Evolutionary conservation across 2,113 vertebrate genomes (phyloP).

Genomic region (Tor tambroides): DNA sequence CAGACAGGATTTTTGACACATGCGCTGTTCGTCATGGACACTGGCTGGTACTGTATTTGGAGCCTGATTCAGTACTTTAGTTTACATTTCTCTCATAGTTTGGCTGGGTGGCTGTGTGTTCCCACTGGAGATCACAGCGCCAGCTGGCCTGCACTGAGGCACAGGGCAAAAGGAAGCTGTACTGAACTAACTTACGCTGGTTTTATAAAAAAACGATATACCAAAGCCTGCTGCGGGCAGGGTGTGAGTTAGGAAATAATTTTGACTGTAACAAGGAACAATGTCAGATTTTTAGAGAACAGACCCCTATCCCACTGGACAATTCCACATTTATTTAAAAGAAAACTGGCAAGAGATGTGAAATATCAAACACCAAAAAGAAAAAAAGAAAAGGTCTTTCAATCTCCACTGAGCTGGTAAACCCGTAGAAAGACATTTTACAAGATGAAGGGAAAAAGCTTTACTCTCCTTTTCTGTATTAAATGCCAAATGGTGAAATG

Average conservation of each 20-base stretch:
- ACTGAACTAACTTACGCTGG: constrained; percentile 62
- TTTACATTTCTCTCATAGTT: constrained; percentile 77
- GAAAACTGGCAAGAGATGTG: background rate
- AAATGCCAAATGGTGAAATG: background rate
- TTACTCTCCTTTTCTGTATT: background rate
- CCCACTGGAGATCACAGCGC: constrained; percentile 61
- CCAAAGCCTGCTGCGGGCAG: constrained; percentile 17
- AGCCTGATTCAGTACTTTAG: constrained; percentile 57
- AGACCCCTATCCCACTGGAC: constrained; percentile 3
- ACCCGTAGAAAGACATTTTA: background rate
- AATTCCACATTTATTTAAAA: constrained; percentile 4
- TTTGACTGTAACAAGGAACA: background rate
- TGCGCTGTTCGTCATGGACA: constrained; percentile 22
- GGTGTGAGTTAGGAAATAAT: constrained; percentile 2
- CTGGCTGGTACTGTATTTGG: constrained; percentile 59
- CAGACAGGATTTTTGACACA: constrained; percentile 5
- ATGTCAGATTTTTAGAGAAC: background rate
- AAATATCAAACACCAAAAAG: background rate
- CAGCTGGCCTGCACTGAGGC: constrained; percentile 61
- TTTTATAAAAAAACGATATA: background rate
- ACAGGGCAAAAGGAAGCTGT: constrained; percentile 57
- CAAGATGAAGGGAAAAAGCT: background rate
- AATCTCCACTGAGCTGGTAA: background rate
- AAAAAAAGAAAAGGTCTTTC: background rate
- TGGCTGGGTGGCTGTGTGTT: constrained; percentile 58